phyloP scores from a whole-genome alignment of 2,888 invertebrate species.

The Drosophila macrothrix region DNA sequence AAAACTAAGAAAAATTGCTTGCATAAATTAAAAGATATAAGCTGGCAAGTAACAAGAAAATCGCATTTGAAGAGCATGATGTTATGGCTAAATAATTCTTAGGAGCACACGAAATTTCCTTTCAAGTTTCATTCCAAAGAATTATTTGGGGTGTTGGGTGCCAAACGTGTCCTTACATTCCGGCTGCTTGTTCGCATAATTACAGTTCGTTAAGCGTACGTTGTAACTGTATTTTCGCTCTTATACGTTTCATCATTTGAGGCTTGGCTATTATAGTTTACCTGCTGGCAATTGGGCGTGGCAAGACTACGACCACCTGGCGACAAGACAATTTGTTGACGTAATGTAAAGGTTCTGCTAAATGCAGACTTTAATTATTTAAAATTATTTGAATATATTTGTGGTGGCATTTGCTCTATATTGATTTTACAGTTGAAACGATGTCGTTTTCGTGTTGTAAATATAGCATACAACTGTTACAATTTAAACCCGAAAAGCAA shows the following conservation, averaged over 20 bases:
- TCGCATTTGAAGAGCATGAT: conserved; percentile 39
- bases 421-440: conserved; percentile 28
- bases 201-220: conserved; percentile 20
- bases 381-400: background rate
- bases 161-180: background rate
- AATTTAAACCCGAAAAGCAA: background rate
- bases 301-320: conserved; percentile 17
- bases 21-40: conserved; percentile 4
- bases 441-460: background rate
- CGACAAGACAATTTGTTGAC: conserved; percentile 19
- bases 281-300: conserved; percentile 21
- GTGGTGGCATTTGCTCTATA: conserved; percentile 20
- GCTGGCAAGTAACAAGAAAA: conserved; percentile 39
- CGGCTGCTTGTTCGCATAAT: conserved; percentile 21
- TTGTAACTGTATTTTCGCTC: conserved; percentile 11
- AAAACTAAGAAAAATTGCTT: conserved; percentile 17
- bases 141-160: background rate
- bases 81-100: conserved; percentile 29
- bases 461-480: background rate
- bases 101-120: conserved; percentile 9
- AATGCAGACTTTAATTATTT: conserved; percentile 4
- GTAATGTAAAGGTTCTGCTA: background rate
- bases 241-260: conserved; percentile 13
- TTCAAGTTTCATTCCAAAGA: conserved; percentile 1
- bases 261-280: conserved; percentile 8